phyloP scores from a whole-genome alignment of 2,797 vertebrate genomes.

The Muscicapa comitata region DNA sequence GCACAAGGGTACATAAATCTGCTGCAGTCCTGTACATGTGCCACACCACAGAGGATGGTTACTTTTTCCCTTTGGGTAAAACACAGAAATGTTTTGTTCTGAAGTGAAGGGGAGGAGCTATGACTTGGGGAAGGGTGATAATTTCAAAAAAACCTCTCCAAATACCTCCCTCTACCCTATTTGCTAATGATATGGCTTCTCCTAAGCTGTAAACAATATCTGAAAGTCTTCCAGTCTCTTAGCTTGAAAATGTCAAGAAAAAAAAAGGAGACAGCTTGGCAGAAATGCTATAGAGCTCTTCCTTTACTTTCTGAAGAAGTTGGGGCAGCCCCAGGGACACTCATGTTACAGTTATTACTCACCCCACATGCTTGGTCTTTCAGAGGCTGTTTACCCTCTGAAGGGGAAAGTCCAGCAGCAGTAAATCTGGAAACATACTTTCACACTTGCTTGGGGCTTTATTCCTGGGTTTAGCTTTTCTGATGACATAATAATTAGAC shows the following conservation, averaged over 20 bases:
- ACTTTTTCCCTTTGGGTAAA: background rate
- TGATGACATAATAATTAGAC: background rate
- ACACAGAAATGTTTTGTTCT: background rate
- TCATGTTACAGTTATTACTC: background rate
- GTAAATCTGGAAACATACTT: background rate
- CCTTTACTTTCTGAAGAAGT: background rate
- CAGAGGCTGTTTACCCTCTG: background rate
- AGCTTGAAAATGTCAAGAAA: background rate
- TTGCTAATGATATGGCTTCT: background rate
- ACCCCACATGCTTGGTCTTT: accelerated
- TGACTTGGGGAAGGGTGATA: background rate
- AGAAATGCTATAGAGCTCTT: background rate
- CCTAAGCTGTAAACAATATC: background rate
- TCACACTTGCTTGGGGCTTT: background rate
- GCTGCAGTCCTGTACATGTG: accelerated
- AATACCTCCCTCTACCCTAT: background rate
- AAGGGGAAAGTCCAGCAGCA: slow-evolving; percentile 28
- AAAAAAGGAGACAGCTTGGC: background rate
- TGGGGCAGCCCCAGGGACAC: background rate
- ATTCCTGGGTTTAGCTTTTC: background rate
- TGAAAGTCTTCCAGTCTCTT: background rate
- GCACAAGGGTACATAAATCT: background rate
- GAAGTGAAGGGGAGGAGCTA: background rate
- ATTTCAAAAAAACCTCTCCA: background rate
- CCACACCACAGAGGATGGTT: accelerated